Conservation (phyloP, 2,797 vertebrate species). For the Salarias fasciatus region DNA sequence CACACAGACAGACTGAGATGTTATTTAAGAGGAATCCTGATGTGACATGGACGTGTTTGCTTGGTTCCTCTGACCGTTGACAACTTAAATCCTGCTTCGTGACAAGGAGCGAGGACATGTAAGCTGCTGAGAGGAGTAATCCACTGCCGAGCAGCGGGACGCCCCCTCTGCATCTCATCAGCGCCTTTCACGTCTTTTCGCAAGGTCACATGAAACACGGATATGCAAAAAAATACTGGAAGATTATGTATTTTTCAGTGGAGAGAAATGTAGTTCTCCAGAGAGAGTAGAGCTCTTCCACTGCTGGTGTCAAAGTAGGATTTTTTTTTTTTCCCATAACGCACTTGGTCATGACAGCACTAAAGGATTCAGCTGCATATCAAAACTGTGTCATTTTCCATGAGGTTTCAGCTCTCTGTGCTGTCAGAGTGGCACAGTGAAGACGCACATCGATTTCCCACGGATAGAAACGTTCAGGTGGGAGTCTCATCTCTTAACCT, state of each 20-base stretch:
- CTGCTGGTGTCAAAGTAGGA: too few species aligned
- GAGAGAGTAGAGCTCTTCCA: too few species aligned
- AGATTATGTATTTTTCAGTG: too few species aligned
- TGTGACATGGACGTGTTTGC: conserved; percentile 10
- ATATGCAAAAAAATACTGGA: conserved; percentile 3
- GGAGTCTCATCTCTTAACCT: too few species aligned
- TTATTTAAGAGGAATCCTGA: neutral
- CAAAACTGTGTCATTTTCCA: neutral
- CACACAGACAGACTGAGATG: too few species aligned
- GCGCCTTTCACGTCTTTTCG: conserved; percentile 38
- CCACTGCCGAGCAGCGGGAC: conserved; percentile 27
- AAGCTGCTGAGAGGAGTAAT: conserved; percentile 37
- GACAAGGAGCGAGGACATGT: conserved; percentile 12
- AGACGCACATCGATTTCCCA: conserved; percentile 1
- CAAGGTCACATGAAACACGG: conserved; percentile 5
- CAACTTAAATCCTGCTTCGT: conserved; percentile 38
- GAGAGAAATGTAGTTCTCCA: too few species aligned
- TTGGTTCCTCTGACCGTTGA: conserved; percentile 24
- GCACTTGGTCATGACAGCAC: neutral
- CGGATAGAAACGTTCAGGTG: neutral
- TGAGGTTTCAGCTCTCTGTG: conserved; percentile 2
- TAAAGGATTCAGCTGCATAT: neutral
- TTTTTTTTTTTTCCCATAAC: neutral
- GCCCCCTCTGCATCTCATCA: conserved; percentile 22
- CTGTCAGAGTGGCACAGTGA: neutral